These are phyloP conservation scores for Phrynocephalus vlangalii DNA, from an alignment of 2,797 vertebrate genomes.

Conservation along the genomic window DNA sequence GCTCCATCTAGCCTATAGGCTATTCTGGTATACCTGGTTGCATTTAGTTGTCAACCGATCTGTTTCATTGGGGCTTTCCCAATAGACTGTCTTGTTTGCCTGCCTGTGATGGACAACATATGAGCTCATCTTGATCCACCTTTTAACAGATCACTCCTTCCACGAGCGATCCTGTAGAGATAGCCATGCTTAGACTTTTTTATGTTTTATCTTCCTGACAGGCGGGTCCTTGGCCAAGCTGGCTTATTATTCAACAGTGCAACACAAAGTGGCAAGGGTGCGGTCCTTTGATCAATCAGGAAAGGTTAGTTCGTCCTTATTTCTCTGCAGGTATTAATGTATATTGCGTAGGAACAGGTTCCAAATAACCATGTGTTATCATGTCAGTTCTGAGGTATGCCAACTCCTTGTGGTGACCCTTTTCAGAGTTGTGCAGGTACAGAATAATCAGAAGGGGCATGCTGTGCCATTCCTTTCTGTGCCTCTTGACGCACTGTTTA, in stretches of 20 bases:
- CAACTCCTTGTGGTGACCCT: too few species aligned
- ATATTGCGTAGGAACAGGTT: background rate
- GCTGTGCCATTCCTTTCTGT: too few species aligned
- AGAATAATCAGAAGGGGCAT: too few species aligned
- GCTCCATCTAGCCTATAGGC: too few species aligned
- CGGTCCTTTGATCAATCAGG: conserved; percentile 93
- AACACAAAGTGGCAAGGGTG: conserved; percentile 98
- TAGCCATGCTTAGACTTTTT: background rate
- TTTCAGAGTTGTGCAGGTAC: too few species aligned
- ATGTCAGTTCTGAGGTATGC: too few species aligned
- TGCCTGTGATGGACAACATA: background rate
- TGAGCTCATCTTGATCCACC: background rate
- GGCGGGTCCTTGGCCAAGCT: conserved; percentile 97
- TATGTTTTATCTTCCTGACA: conserved; percentile 69
- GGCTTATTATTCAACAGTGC: conserved; percentile 98
- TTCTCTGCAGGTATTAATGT: background rate
- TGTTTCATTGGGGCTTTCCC: background rate
- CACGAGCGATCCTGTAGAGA: background rate
- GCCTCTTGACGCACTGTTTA: too few species aligned
- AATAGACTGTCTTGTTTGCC: too few species aligned
- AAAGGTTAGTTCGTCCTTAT: conserved; percentile 79
- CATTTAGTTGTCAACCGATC: background rate
- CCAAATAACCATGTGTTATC: background rate
- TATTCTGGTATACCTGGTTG: background rate
- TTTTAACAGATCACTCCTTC: background rate